Conservation (phyloP, 2,113 vertebrate genomes). For the Dromiciops gliroides region DNA sequence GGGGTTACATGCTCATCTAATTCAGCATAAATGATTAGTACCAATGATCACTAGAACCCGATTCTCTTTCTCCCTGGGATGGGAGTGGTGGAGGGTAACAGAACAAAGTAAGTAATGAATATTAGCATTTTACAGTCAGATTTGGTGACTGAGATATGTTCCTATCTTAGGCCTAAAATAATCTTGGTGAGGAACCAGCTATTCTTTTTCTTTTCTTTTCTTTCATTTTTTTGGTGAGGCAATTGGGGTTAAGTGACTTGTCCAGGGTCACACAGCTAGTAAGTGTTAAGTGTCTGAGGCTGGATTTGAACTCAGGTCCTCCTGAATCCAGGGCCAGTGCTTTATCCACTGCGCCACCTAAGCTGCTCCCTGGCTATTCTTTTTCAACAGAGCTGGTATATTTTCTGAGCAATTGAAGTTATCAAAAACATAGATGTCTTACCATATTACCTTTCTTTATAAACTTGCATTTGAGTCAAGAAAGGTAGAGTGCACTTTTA, state of each 20-base stretch:
- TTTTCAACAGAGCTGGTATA: conserved; percentile 30
- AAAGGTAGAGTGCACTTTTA: conserved; percentile 22
- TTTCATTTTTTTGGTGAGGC: too few relatives aligned
- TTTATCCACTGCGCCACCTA: too few relatives aligned
- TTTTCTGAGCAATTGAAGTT: conserved; percentile 2
- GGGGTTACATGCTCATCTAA: conserved; percentile 27
- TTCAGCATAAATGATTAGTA: conserved; percentile 52
- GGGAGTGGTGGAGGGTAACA: conserved; percentile 54
- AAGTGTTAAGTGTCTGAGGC: too few relatives aligned
- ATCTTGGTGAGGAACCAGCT: conserved; percentile 20
- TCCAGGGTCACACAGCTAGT: too few relatives aligned
- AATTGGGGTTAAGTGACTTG: too few relatives aligned
- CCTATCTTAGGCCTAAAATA: conserved; percentile 19
- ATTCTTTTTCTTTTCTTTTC: conserved; percentile 31
- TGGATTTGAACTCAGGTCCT: too few relatives aligned
- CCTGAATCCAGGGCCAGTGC: too few relatives aligned
- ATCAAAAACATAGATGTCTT: conserved; percentile 29
- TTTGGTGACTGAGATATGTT: background rate
- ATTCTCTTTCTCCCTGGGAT: background rate
- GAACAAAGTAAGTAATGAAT: background rate
- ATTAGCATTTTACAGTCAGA: background rate
- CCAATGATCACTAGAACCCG: conserved; percentile 68
- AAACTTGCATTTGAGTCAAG: background rate
- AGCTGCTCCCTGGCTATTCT: too few relatives aligned
- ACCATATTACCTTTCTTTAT: conserved; percentile 33